Evolutionary conservation across 2,888 invertebrate species (phyloP).

Genomic region (Drosophila ezoana): DNA sequence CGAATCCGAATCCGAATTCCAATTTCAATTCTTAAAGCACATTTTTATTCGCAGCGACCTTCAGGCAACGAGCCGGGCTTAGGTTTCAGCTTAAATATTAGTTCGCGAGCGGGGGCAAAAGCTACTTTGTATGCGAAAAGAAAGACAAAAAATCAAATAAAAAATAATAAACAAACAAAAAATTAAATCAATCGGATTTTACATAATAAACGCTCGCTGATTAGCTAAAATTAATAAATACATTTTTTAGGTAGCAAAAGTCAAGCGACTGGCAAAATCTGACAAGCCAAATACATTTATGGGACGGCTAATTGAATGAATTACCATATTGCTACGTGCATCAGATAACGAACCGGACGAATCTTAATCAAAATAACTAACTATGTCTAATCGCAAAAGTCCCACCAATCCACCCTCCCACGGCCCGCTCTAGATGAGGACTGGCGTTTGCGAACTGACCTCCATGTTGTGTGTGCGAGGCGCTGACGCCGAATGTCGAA

Average conservation of each 20-base stretch:
- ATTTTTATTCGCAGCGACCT: slow-evolving; percentile 31
- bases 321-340: slow-evolving; percentile 54
- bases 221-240: slow-evolving; percentile 77
- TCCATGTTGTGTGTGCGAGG: not conserved
- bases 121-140: slow-evolving; percentile 60
- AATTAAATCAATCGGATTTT: slow-evolving; percentile 54
- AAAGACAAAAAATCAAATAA: too few species aligned
- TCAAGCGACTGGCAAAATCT: slow-evolving; percentile 56
- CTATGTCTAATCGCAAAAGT: not conserved
- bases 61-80: slow-evolving; percentile 12
- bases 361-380: slow-evolving; percentile 2
- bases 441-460: slow-evolving; percentile 5
- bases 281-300: slow-evolving; percentile 55
- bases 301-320: slow-evolving; percentile 72
- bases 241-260: slow-evolving; percentile 73
- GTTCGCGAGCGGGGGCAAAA: not conserved
- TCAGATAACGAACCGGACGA: slow-evolving; percentile 17
- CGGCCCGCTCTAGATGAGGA: too few species aligned
- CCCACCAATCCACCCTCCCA: too few species aligned
- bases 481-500: not conserved
- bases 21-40: slow-evolving; percentile 5
- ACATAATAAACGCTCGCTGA: slow-evolving; percentile 76
- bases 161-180: not conserved
- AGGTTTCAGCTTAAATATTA: slow-evolving; percentile 11
- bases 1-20: slow-evolving; percentile 1